Evolutionary conservation across 2,888 invertebrate genomes (phyloP), one percentile per base, ranked within the genome.

Genomic region (Thecocarcelia acutangulata): DNA sequence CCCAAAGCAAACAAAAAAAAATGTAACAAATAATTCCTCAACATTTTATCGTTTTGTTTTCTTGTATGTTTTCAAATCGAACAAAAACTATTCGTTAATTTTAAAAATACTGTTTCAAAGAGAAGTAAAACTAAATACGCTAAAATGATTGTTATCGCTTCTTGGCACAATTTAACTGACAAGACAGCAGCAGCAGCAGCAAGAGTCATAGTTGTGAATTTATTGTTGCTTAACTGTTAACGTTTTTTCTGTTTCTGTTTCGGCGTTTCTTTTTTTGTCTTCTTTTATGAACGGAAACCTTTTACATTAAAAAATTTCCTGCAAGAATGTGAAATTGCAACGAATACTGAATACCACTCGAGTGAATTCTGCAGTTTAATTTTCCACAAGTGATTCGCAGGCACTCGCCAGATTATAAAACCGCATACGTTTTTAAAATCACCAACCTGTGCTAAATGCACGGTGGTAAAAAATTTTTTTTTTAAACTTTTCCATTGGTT

Each of bases 91-190:
- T 69, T 78, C 58, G 73, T 82, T 74, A 77, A 66, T 66, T 74
- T 46, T 50, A 61, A 68, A 76, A 58, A 37, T 42, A 70, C 40
- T 50, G 52, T 52, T 56, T 44, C 66, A 66, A 61, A 64, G 13
- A 59, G 74, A 73, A 72, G 61, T 54, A 54, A 59, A 46, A 63
- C 69, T 44, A 75, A 77, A 59, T 80, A 66, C 66, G 21, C 33
- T 44, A 80, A 80, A 83, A 69, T 73, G 76, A 76, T 83, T 83
- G 68, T 79, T 80, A 83, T 83, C 76, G 68, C 69, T 83, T 48
- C 75, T 44, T 78, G 82, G 70, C 78, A 78, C 70, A 78, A 75
- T 82, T 82, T 70, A 70, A 56, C 70, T 59, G 78, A 75, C 78
- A 78, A 82, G 70, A 82, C 74, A 64, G 48, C 81, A 72, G 28